A percentile compares a stretch with the other conserved stretches of the same genome.
phyloP scores from a whole-genome alignment of 2,888 invertebrate genomes.

The Polymixis flavicincta region DNA sequence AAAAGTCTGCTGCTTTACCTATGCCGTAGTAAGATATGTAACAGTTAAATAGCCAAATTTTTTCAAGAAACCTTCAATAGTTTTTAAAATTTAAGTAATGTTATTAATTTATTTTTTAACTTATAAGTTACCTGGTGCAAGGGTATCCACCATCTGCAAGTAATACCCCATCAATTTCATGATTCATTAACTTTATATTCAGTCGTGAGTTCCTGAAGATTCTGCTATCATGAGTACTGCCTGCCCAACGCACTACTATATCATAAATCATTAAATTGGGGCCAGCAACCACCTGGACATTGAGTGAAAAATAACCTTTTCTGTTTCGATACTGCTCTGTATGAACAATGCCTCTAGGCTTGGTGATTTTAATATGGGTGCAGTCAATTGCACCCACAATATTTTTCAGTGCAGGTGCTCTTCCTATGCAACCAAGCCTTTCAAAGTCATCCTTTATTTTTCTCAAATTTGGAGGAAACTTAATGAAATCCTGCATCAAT shows the following conservation, averaged over 20 bases:
- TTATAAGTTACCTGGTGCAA: conserved; percentile 12
- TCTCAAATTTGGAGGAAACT: not conserved
- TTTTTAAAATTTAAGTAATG: too few relatives aligned
- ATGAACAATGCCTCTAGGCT: conserved; percentile 1
- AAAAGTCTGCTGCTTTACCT: too few relatives aligned
- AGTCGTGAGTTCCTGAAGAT: not conserved
- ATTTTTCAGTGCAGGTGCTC: conserved; percentile 11
- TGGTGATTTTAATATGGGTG: conserved; percentile 4
- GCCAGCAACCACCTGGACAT: conserved; percentile 6
- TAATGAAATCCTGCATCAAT: not conserved
- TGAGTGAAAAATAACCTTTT: not conserved
- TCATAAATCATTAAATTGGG: conserved; percentile 1
- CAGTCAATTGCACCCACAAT: not conserved
- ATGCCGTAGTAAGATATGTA: too few relatives aligned
- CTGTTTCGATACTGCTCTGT: conserved; percentile 8
- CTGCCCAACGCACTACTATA: conserved; percentile 12
- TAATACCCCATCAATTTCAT: conserved; percentile 9
- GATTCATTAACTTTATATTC: not conserved
- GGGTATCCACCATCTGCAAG: not conserved
- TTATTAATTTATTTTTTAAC: too few relatives aligned
- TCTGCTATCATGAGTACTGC: conserved; percentile 12
- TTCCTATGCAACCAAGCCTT: conserved; percentile 11
- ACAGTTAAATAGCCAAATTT: too few relatives aligned
- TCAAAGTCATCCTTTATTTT: not conserved
- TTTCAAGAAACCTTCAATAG: too few relatives aligned